A percentile compares a stretch with the other conserved stretches of the same genome.
These are phyloP conservation scores for Cinclus cinclus DNA, from an alignment of 2,113 vertebrate genomes.

Conservation along the genomic window DNA sequence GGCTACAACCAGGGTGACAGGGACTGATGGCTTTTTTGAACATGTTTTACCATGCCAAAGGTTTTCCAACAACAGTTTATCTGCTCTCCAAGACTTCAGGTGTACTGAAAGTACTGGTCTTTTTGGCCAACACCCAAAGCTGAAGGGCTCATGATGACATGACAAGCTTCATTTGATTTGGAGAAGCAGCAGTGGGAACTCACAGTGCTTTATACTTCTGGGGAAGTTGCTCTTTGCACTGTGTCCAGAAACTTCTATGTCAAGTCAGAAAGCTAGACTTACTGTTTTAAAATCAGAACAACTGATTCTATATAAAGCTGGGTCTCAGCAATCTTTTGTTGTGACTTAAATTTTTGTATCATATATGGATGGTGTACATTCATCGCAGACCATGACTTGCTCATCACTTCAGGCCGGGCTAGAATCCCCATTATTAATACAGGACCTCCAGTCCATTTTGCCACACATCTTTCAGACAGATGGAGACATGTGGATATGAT, in stretches of 20 bases:
- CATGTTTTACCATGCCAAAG: accelerated
- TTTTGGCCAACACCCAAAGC: neutral
- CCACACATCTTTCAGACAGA: neutral
- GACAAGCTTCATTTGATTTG: neutral
- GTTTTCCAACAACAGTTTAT: neutral
- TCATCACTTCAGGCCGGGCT: neutral
- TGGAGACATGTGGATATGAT: neutral
- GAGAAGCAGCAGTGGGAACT: neutral
- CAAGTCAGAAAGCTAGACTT: neutral
- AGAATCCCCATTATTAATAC: neutral
- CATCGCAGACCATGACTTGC: neutral
- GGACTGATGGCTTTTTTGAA: neutral
- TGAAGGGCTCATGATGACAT: neutral
- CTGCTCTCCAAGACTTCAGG: neutral
- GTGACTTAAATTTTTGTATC: neutral
- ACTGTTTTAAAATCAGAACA: neutral
- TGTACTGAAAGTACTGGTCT: neutral
- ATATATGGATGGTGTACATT: neutral
- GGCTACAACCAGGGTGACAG: neutral
- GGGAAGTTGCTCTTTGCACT: neutral
- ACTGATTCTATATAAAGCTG: neutral
- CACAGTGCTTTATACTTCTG: neutral
- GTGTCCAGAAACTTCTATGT: neutral
- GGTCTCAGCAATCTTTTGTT: neutral
- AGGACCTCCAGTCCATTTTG: neutral